Conservation (phyloP, 2,797 vertebrate species). For the Parotocinclus haroldoi region DNA sequence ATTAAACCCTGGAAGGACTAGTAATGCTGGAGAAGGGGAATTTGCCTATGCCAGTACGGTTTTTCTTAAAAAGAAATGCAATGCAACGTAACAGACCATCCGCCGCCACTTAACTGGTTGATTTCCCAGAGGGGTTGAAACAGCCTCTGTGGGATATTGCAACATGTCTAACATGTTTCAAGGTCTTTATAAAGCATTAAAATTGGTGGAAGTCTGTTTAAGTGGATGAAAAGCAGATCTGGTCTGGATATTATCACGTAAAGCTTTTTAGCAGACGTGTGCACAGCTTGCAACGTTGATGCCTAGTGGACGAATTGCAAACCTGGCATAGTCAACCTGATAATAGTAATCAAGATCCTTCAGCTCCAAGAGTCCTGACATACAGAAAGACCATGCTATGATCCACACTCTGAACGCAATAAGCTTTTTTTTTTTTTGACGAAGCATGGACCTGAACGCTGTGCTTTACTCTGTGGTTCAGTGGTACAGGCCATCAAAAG, state of each 20-base stretch:
- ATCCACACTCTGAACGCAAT: too few species aligned
- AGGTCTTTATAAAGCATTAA: slow-evolving; percentile 5
- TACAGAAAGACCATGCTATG: too few species aligned
- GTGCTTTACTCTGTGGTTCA: neutral
- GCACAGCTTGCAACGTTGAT: slow-evolving; percentile 32
- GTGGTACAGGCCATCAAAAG: slow-evolving; percentile 31
- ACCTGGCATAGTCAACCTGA: slow-evolving; percentile 27
- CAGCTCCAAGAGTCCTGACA: slow-evolving; percentile 25
- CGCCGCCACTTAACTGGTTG: neutral
- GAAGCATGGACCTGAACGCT: too few species aligned
- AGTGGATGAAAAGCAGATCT: slow-evolving; percentile 15
- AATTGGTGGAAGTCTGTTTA: neutral
- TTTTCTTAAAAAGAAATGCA: neutral
- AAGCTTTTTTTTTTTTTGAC: too few species aligned
- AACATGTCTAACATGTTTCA: slow-evolving; percentile 33
- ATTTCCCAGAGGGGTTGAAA: slow-evolving; percentile 12
- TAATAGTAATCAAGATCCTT: slow-evolving; percentile 41
- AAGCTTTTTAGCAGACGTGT: slow-evolving; percentile 58
- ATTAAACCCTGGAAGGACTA: slow-evolving; percentile 37
- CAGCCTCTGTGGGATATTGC: slow-evolving; percentile 36
- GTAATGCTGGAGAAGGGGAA: neutral
- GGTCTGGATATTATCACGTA: slow-evolving; percentile 35
- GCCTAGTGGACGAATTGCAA: slow-evolving; percentile 41
- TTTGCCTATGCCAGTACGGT: neutral
- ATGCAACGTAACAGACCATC: too few species aligned